Evolutionary conservation across 2,888 invertebrate species (phyloP).

Genomic region (Epicampocera succincta): DNA sequence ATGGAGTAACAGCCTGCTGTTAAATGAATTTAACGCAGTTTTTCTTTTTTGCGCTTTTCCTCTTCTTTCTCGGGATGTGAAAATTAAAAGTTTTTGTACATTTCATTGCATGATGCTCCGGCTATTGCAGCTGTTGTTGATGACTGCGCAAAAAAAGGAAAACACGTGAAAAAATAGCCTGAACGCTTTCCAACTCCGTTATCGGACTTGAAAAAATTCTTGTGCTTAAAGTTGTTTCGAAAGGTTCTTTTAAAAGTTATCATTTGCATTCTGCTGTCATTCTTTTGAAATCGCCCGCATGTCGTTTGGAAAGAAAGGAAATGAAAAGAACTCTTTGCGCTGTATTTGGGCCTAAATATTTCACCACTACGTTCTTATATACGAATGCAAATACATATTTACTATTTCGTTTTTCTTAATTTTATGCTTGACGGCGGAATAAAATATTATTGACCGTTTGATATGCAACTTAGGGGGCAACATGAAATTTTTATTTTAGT

Average conservation of each 20-base stretch:
- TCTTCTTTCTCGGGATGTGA: constrained; percentile 30
- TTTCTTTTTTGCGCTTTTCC: background rate
- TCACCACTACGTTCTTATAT: too few species aligned
- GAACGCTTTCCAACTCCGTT: constrained; percentile 15
- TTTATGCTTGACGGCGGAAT: too few species aligned
- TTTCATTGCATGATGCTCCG: constrained; percentile 38
- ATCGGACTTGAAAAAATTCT: constrained; percentile 11
- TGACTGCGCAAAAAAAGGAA: background rate
- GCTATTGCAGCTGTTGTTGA: constrained; percentile 41
- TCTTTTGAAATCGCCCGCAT: background rate
- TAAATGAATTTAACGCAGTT: constrained; percentile 16
- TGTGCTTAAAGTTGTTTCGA: background rate
- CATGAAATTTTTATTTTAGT: too few species aligned
- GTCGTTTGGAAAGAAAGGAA: too few species aligned
- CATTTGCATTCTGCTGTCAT: background rate
- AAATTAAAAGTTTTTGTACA: constrained; percentile 55
- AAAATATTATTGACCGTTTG: too few species aligned
- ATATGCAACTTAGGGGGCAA: too few species aligned
- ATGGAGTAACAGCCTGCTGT: constrained; percentile 39
- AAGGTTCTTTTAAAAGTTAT: constrained; percentile 13
- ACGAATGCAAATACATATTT: too few species aligned
- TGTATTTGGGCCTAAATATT: too few species aligned
- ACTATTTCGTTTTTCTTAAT: too few species aligned
- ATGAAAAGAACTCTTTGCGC: too few species aligned
- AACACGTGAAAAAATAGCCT: constrained; percentile 4